Base-by-base conservation (phyloP, 2,888 invertebrate species). In the Miltochrista miniata region DNA sequence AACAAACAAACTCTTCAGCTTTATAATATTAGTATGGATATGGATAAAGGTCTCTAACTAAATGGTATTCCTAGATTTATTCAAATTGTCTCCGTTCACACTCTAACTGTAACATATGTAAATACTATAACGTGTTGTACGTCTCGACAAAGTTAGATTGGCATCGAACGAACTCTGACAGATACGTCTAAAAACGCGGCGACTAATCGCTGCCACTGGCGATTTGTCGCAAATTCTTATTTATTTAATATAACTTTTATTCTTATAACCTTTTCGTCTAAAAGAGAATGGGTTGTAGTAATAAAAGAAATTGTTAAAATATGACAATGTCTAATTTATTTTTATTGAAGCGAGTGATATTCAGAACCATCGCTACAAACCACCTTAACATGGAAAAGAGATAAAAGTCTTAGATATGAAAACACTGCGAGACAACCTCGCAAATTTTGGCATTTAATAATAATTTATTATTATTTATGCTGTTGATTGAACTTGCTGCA, bases 81-180 rank as follows among this genome's bases (percentile, higher is more conserved):
- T 5, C 7, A 0, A 15, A 34, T 42, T 30, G 39, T 9, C 36
- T 7, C 38, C 34, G 49, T 64, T 40, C 11, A 0, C 0, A 38
- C n/a, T 53, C 13, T 30, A 33, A 14, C 72, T 0, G 64, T 59
- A 52, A 59, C 84, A 64, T 64, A 61, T 76, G 62, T 75, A 76
- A 81, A 79, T 74, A 76, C 74, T 73, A 79, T 80, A 78, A 79
- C 75, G 79, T 78, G 79, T 68, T 31, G 65, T 74, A 58, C 72
- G 72, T 75, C 76, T 72, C 77, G 76, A 75, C 80, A 85, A 87
- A 87, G 87, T 87, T 87, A 87, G 85, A 87, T 87, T 87, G 81
- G 82, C 85, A 85, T 83, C 82, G 84, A 83, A 76, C 79, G 78
- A 70, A 69, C 78, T 80, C 77, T 76, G 77, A 76, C 76, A 70